Conservation (phyloP, 92 coral and sea anemone species). For the Paragorgia papillata region DNA sequence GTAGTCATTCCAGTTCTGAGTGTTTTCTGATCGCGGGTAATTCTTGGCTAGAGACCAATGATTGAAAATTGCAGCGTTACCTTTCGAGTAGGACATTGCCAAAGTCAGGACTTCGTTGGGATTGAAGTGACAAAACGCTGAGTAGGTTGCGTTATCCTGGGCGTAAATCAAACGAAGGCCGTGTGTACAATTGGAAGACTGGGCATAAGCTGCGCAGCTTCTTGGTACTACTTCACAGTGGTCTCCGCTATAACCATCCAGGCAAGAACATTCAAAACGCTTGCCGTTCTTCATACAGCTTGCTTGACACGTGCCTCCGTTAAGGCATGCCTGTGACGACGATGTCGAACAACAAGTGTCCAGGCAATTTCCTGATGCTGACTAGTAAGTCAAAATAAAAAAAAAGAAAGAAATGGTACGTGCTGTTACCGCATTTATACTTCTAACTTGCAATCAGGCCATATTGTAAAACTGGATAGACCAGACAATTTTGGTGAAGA, state of each 20-base stretch:
- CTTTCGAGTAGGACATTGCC: conserved; percentile 3
- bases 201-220: conserved; percentile 11
- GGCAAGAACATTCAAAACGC: neutral
- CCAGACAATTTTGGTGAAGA: no score
- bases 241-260: conserved; percentile 3
- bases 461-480: no score
- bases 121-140: neutral
- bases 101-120: neutral
- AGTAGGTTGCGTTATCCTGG: neutral
- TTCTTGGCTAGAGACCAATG: neutral
- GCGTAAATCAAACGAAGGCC: conserved; percentile 8
- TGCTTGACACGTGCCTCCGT: conserved; percentile 24
- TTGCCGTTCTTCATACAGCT: neutral
- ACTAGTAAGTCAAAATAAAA: neutral
- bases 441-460: no score
- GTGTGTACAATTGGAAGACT: neutral
- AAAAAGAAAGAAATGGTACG: no score
- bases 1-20: neutral
- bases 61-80: neutral
- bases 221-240: conserved; percentile 14
- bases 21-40: conserved; percentile 1
- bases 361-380: neutral
- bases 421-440: no score
- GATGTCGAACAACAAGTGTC: conserved; percentile 18
- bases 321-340: neutral